These are phyloP conservation scores for Noctua janthe DNA, from an alignment of 2,888 invertebrate genomes.

Conservation along the genomic window DNA sequence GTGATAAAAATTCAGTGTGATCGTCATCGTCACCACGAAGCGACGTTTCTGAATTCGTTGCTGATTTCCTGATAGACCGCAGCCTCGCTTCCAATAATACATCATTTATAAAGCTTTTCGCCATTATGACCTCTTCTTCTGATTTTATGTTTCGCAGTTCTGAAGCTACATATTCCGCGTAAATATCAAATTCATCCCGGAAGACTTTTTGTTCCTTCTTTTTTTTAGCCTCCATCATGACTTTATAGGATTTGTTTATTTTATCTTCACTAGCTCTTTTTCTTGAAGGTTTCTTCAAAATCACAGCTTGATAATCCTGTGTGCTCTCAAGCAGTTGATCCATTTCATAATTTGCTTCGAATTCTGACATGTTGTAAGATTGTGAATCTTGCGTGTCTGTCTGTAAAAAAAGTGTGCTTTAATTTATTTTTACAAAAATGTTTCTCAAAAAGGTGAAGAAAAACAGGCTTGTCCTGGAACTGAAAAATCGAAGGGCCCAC, in stretches of 20 bases:
- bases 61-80: slow-evolving; percentile 17
- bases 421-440: background rate
- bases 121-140: slow-evolving; percentile 34
- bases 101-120: slow-evolving; percentile 14
- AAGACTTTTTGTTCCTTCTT: background rate
- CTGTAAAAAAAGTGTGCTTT: slow-evolving; percentile 11
- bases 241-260: background rate
- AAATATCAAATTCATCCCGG: slow-evolving; percentile 30
- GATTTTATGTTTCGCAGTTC: slow-evolving; percentile 19
- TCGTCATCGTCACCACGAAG: background rate
- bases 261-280: slow-evolving; percentile 26
- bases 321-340: slow-evolving; percentile 1
- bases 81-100: slow-evolving; percentile 20
- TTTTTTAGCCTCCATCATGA: background rate
- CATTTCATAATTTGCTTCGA: background rate
- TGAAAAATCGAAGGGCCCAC: no score
- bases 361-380: slow-evolving; percentile 9
- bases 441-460: background rate
- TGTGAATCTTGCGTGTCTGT: slow-evolving; percentile 16
- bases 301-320: background rate
- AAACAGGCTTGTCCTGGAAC: no score
- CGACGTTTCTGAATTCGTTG: background rate
- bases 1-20: background rate
- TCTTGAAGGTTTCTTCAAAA: slow-evolving; percentile 6
- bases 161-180: slow-evolving; percentile 29